A percentile compares a stretch with the other conserved stretches of the same genome.
phyloP scores from a whole-genome alignment of 2,113 vertebrate species.

The Vicugna pacos region DNA sequence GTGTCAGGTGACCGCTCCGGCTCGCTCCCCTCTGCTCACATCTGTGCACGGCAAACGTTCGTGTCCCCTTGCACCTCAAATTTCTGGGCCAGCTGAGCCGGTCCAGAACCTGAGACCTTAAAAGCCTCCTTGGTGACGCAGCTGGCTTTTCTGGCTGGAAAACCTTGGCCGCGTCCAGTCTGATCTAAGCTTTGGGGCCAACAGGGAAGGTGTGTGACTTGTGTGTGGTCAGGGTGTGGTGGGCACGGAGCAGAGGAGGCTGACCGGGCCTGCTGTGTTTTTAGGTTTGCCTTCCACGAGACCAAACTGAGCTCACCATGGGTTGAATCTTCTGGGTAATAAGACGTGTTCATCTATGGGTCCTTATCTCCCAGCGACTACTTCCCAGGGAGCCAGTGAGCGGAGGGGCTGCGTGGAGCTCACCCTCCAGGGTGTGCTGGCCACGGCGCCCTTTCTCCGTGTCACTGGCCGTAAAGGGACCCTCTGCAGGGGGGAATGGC shows the following conservation, averaged over 20 bases:
- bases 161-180: fast-evolving
- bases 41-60: fast-evolving
- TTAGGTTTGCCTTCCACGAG: fast-evolving
- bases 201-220: fast-evolving
- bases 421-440: fast-evolving
- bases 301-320: fast-evolving
- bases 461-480: fast-evolving
- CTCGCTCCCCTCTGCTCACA: fast-evolving
- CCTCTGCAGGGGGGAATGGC: too few relatives aligned
- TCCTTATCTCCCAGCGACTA: fast-evolving
- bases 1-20: not conserved
- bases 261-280: fast-evolving
- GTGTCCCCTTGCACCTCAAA: fast-evolving
- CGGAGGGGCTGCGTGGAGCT: fast-evolving
- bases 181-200: not conserved
- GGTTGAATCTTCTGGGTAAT: fast-evolving
- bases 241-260: fast-evolving
- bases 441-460: fast-evolving
- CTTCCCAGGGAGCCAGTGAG: not conserved
- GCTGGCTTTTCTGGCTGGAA: too few relatives aligned
- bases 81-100: fast-evolving
- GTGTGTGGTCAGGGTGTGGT: fast-evolving
- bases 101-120: too few relatives aligned
- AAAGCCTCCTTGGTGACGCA: fast-evolving
- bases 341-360: fast-evolving